phyloP scores from a whole-genome alignment of 2,797 vertebrate genomes.

The Epinephelus coioides region DNA sequence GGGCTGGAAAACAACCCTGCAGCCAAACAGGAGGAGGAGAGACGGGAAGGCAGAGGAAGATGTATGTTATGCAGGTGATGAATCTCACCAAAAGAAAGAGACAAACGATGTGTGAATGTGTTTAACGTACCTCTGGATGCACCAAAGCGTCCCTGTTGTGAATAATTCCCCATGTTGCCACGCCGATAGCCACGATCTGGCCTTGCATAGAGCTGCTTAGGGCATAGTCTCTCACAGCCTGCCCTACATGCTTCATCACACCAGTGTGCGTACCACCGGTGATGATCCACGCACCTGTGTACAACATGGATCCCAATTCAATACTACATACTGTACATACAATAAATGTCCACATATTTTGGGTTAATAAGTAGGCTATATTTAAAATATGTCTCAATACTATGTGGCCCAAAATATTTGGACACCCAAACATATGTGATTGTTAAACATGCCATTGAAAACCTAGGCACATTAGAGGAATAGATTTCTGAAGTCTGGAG shows the following conservation, averaged over 20 bases:
- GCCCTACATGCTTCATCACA: slow-evolving; percentile 98
- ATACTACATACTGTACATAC: background rate
- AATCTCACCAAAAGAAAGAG: background rate
- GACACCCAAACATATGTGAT: background rate
- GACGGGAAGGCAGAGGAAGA: background rate
- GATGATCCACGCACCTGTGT: slow-evolving; percentile 96
- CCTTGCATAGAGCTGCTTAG: slow-evolving; percentile 85
- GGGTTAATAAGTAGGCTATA: background rate
- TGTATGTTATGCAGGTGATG: background rate
- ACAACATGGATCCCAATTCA: background rate
- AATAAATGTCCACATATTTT: background rate
- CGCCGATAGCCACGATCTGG: slow-evolving; percentile 92
- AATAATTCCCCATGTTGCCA: slow-evolving; percentile 94
- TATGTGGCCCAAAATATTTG: background rate
- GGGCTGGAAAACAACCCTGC: slow-evolving; percentile 91
- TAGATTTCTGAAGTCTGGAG: background rate
- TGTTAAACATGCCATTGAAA: background rate
- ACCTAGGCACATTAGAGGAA: background rate
- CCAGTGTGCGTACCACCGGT: slow-evolving; percentile 94
- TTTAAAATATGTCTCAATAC: background rate
- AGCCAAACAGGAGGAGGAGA: background rate
- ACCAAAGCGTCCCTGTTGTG: slow-evolving; percentile 90
- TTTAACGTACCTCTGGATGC: slow-evolving; percentile 66
- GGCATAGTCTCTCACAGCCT: slow-evolving; percentile 90
- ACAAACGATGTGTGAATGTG: background rate